Conservation (phyloP, 2,888 invertebrate species). For the Netelia inedita region DNA sequence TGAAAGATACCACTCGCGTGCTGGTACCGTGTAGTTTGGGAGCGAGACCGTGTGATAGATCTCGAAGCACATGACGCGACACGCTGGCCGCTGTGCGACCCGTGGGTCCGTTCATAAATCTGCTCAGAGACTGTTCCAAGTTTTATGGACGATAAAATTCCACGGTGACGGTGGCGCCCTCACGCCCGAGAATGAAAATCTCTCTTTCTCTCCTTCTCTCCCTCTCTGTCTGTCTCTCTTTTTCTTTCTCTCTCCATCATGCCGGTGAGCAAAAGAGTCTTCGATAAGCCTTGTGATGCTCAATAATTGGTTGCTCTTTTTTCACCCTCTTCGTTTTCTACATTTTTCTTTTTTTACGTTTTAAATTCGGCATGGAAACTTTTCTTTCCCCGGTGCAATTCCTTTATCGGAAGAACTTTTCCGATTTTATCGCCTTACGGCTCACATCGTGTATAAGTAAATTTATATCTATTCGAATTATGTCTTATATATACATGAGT, state of each 20-base stretch:
- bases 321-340: conserved; percentile 2
- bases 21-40: background rate
- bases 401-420: conserved; percentile 23
- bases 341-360: background rate
- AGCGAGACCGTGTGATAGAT: conserved; percentile 36
- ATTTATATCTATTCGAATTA: background rate
- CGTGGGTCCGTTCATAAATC: conserved; percentile 58
- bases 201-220: conserved; percentile 17
- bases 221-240: conserved; percentile 2
- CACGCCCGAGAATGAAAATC: conserved; percentile 52
- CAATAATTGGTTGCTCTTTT: conserved; percentile 53
- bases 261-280: conserved; percentile 31
- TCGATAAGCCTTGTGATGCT: conserved; percentile 44
- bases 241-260: conserved; percentile 11
- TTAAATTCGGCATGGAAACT: conserved; percentile 31
- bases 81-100: conserved; percentile 22
- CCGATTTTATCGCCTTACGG: background rate
- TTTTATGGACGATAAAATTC: conserved; percentile 67
- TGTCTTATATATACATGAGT: background rate
- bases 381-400: background rate
- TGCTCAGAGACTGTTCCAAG: conserved; percentile 58
- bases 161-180: conserved; percentile 34
- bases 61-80: conserved; percentile 45
- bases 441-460: background rate
- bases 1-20: background rate